Evolutionary conservation across 2,888 invertebrate genomes (phyloP).

Genomic region (Terebella lapidaria): DNA sequence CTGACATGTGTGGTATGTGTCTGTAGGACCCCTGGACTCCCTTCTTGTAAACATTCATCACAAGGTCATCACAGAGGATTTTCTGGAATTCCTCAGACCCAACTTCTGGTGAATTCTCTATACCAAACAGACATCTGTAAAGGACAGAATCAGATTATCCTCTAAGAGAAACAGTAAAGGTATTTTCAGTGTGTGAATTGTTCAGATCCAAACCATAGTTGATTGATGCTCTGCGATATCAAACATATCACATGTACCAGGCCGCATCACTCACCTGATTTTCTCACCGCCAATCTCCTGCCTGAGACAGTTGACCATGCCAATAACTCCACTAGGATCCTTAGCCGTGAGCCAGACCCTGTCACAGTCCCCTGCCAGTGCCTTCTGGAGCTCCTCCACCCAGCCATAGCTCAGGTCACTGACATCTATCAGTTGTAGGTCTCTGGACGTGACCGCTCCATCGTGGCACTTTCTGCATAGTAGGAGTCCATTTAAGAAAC

Average conservation of each 20-base stretch:
- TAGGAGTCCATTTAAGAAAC: conserved; percentile 57
- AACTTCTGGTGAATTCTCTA: neutral
- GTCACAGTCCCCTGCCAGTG: conserved; percentile 60
- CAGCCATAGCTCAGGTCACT: conserved; percentile 55
- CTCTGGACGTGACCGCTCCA: conserved; percentile 1
- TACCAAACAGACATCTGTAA: no score
- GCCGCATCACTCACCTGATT: conserved; percentile 58
- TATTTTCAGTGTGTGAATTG: no score
- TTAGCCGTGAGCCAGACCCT: conserved; percentile 56
- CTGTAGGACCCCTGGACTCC: conserved; percentile 82
- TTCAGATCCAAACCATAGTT: no score
- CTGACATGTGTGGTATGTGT: conserved; percentile 57
- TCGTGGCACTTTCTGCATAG: conserved; percentile 61
- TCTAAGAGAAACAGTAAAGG: no score
- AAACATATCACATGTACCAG: neutral
- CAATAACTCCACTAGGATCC: conserved; percentile 66
- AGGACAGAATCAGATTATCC: no score
- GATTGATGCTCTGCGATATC: no score
- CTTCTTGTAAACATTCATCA: conserved; percentile 77
- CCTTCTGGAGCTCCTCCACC: conserved; percentile 72
- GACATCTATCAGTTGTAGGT: conserved; percentile 10
- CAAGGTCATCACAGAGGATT: conserved; percentile 65
- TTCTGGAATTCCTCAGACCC: conserved; percentile 24
- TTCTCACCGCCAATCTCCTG: conserved; percentile 78
- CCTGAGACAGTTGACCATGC: conserved; percentile 83